phyloP scores from a whole-genome alignment of 2,797 vertebrate species.

The Hydrocynus forskahlii region DNA sequence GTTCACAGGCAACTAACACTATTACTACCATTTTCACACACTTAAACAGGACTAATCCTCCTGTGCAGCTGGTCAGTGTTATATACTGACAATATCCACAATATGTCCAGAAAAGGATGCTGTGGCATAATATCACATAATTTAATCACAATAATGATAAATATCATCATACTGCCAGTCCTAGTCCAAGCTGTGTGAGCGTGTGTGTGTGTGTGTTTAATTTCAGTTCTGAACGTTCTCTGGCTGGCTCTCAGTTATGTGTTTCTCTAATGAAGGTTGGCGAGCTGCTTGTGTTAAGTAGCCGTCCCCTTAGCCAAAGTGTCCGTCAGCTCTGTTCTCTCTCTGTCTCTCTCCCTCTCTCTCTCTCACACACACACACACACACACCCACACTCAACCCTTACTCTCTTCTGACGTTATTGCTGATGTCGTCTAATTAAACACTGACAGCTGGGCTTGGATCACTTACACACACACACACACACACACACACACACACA shows the following conservation, averaged over 20 bases:
- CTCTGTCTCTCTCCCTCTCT: too few species aligned
- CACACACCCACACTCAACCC: conserved; percentile 1
- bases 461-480: conserved; percentile 28
- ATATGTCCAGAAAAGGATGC: too few species aligned
- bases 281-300: conserved; percentile 51
- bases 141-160: too few species aligned
- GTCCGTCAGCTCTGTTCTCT: conserved; percentile 33
- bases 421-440: conserved; percentile 52
- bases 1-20: too few species aligned
- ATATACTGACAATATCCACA: too few species aligned
- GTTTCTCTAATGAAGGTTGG: conserved; percentile 51
- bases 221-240: conserved; percentile 1
- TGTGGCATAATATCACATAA: too few species aligned
- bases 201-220: background rate
- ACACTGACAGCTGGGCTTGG: conserved; percentile 47
- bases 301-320: conserved; percentile 46
- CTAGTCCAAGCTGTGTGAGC: background rate
- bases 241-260: conserved; percentile 38
- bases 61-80: too few species aligned
- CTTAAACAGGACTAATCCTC: too few species aligned
- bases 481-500: conserved; percentile 14
- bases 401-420: conserved; percentile 28
- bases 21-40: too few species aligned
- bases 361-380: too few species aligned
- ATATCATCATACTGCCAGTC: too few species aligned